These are phyloP conservation scores for Hypselothyrea guttata DNA, from an alignment of 2,888 invertebrate species.

Conservation along the genomic window DNA sequence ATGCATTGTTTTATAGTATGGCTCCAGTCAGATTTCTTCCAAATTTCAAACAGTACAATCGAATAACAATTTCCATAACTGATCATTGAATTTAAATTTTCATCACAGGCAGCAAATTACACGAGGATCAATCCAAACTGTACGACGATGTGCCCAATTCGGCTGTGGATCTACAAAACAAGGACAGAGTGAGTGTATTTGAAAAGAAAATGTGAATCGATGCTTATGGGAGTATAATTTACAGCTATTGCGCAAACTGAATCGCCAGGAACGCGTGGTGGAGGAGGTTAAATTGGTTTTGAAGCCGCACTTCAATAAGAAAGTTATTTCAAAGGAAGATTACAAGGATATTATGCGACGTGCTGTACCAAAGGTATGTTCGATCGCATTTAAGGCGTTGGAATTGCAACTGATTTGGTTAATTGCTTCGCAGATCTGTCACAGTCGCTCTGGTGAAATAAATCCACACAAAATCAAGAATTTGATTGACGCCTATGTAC, in stretches of 20 bases:
- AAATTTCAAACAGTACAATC: no score
- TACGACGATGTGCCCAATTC: conserved; percentile 95
- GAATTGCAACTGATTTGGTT: neutral
- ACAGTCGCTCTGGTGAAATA: conserved; percentile 97
- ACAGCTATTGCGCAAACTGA: conserved; percentile 96
- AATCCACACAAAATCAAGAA: conserved; percentile 97
- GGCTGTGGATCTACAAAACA: conserved; percentile 96
- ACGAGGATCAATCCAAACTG: conserved; percentile 90
- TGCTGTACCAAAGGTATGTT: conserved; percentile 95
- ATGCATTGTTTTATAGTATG: no score
- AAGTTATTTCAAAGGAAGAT: conserved; percentile 96
- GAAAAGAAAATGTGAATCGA: neutral
- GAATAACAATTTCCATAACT: neutral
- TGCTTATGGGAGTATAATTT: conserved; percentile 2
- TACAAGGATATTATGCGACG: conserved; percentile 98
- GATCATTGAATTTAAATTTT: neutral
- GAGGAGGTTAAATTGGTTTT: conserved; percentile 98
- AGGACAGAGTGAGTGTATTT: conserved; percentile 89
- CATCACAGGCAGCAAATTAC: conserved; percentile 84
- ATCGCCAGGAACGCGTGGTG: conserved; percentile 97
- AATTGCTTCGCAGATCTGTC: conserved; percentile 88
- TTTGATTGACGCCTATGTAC: conserved; percentile 96
- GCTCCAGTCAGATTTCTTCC: no score
- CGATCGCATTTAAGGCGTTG: neutral
- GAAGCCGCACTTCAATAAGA: conserved; percentile 97